Conservation (phyloP, 1,140 invertebrate species). For the Neodiprion pinetum region DNA sequence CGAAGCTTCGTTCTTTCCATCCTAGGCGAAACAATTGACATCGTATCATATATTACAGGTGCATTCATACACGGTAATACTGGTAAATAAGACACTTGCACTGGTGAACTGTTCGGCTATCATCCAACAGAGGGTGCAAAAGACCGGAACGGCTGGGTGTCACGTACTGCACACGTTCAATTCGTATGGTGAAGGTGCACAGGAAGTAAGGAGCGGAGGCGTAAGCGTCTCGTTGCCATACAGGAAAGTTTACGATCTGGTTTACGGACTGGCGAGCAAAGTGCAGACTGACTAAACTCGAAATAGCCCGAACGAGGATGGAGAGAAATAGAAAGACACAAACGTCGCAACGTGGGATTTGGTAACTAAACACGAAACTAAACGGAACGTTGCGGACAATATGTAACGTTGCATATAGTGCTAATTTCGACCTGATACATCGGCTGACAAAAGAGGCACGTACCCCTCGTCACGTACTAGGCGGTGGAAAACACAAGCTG, state of each 20-base stretch:
- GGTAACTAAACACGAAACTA: too few species aligned
- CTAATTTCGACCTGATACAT: neutral
- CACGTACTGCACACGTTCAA: slow-evolving; percentile 11
- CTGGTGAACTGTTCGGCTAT: neutral
- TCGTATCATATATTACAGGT: too few species aligned
- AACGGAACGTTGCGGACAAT: neutral
- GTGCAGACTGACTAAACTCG: neutral
- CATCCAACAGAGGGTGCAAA: slow-evolving; percentile 8
- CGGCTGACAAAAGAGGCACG: neutral
- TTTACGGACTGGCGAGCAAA: slow-evolving; percentile 12
- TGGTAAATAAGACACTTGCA: slow-evolving; percentile 3
- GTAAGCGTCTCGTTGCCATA: slow-evolving; percentile 23
- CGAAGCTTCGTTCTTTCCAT: too few species aligned
- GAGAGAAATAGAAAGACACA: too few species aligned
- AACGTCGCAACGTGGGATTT: too few species aligned
- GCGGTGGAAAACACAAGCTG: too few species aligned
- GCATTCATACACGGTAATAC: slow-evolving; percentile 8
- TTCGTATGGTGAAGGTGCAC: slow-evolving; percentile 3
- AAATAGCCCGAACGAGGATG: slow-evolving; percentile 3
- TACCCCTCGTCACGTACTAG: neutral
- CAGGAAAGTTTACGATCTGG: slow-evolving; percentile 25
- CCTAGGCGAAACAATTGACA: too few species aligned
- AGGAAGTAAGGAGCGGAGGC: neutral
- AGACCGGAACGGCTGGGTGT: neutral
- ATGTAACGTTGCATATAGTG: neutral